Percentiles rank a stretch among this genome's conserved stretches.
Conservation (phyloP, 2,888 invertebrate species). For the Lymantria dispar region DNA sequence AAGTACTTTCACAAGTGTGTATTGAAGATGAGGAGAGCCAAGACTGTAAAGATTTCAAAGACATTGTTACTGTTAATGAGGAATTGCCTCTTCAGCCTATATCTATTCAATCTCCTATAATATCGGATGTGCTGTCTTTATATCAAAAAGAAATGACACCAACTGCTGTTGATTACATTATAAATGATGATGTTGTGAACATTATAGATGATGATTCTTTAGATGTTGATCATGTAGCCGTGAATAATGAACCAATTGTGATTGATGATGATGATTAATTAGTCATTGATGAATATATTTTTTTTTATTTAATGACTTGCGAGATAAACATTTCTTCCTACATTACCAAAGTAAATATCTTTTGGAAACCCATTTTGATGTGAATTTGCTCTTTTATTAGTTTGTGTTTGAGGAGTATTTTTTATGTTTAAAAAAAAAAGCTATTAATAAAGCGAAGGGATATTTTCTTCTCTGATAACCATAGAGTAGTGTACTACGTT, state of each 20-base stretch:
- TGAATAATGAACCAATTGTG: constrained; percentile 41
- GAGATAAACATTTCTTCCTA: no score
- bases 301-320: no score
- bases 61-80: constrained; percentile 8
- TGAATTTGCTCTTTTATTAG: no score
- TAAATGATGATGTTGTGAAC: constrained; percentile 36
- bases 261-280: constrained; percentile 45
- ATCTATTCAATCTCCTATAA: constrained; percentile 64
- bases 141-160: constrained; percentile 46
- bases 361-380: no score
- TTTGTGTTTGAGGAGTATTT: no score
- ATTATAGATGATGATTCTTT: constrained; percentile 54
- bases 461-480: no score
- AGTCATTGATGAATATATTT: constrained; percentile 1
- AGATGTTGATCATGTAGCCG: constrained; percentile 36
- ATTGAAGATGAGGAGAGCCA: constrained; percentile 30
- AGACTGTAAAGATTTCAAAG: constrained; percentile 14
- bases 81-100: constrained; percentile 45
- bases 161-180: constrained; percentile 5
- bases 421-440: no score
- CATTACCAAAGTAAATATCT: no score
- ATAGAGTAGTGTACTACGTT: no score
- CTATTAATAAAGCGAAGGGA: no score
- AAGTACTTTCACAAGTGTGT: constrained; percentile 10
- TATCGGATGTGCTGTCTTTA: constrained; percentile 70